These are phyloP conservation scores for Apteryx mantelli DNA, from an alignment of 2,113 vertebrate genomes.

Conservation along the genomic window DNA sequence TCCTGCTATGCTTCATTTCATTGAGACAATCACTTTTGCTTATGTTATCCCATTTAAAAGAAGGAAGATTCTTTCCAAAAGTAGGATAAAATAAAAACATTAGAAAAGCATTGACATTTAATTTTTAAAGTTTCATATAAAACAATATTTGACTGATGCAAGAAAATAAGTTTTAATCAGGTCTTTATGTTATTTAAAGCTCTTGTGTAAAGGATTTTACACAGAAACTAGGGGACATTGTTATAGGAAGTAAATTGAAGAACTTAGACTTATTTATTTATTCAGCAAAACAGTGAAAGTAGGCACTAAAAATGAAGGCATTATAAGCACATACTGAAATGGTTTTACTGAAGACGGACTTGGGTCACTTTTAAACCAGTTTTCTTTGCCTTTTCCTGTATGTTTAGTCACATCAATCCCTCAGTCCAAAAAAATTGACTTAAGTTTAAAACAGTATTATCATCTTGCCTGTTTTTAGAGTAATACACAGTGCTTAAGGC, in stretches of 20 bases:
- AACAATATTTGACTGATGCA: not conserved
- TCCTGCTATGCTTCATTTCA: not conserved
- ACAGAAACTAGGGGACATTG: not conserved
- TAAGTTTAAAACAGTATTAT: not conserved
- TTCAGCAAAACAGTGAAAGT: not conserved
- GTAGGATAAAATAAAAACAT: not conserved
- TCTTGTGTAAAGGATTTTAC: not conserved
- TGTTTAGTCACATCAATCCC: not conserved
- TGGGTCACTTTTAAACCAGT: not conserved
- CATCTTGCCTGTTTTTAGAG: not conserved
- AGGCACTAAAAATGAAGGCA: not conserved
- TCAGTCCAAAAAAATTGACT: not conserved
- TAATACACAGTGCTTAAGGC: not conserved
- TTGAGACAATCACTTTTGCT: not conserved
- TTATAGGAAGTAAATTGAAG: not conserved
- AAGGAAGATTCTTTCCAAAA: not conserved
- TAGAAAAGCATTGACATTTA: not conserved
- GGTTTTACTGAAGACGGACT: not conserved
- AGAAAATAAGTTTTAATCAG: not conserved
- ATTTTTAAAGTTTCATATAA: not conserved
- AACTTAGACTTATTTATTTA: not conserved
- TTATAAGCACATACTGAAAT: not conserved
- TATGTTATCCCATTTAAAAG: not conserved
- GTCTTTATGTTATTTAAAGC: not conserved
- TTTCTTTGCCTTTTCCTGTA: not conserved